Percentiles rank a stretch among this genome's conserved stretches.
phyloP scores from a whole-genome alignment of 2,797 vertebrate genomes.

The Cichlasoma orientale region DNA sequence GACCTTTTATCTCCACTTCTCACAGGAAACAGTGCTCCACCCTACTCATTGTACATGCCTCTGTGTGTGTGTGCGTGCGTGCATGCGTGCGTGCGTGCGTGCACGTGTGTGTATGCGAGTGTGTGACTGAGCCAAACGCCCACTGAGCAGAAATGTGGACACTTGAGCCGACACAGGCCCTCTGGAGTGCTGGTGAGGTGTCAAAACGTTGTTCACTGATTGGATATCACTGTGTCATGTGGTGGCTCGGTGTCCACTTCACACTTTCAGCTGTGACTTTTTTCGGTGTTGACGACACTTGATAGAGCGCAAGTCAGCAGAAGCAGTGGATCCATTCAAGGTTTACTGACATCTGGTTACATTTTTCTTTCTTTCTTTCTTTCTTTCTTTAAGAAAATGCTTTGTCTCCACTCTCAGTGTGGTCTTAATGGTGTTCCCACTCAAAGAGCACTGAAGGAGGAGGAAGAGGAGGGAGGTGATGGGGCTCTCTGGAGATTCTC shows the following conservation, averaged over 20 bases:
- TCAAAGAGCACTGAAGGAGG: constrained; percentile 42
- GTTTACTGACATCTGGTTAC: constrained; percentile 47
- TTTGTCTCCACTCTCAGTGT: constrained; percentile 43
- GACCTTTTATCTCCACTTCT: constrained; percentile 72
- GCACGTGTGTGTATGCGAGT: constrained; percentile 11
- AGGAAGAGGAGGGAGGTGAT: constrained; percentile 40
- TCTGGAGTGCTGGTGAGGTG: constrained; percentile 73
- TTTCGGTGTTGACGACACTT: constrained; percentile 50
- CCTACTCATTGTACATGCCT: constrained; percentile 34
- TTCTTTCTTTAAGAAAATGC: constrained; percentile 29
- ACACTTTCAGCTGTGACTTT: constrained; percentile 68
- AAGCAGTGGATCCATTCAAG: constrained; percentile 37
- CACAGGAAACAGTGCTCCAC: constrained; percentile 61
- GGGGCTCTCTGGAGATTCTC: constrained; percentile 65
- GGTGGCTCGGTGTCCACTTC: constrained; percentile 67
- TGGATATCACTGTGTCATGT: constrained; percentile 70
- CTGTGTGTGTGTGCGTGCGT: constrained; percentile 11
- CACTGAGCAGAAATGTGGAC: constrained; percentile 63
- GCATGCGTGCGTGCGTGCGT: not conserved
- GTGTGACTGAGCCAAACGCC: constrained; percentile 16
- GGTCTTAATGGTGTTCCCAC: constrained; percentile 54
- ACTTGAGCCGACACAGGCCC: constrained; percentile 62
- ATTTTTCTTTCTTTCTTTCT: constrained; percentile 9
- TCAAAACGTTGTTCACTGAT: constrained; percentile 67
- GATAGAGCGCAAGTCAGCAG: constrained; percentile 56